Evolutionary conservation across 2,797 vertebrate genomes (phyloP), one percentile per base, ranked within the genome.

Genomic region (Rhodeus uyekii): DNA sequence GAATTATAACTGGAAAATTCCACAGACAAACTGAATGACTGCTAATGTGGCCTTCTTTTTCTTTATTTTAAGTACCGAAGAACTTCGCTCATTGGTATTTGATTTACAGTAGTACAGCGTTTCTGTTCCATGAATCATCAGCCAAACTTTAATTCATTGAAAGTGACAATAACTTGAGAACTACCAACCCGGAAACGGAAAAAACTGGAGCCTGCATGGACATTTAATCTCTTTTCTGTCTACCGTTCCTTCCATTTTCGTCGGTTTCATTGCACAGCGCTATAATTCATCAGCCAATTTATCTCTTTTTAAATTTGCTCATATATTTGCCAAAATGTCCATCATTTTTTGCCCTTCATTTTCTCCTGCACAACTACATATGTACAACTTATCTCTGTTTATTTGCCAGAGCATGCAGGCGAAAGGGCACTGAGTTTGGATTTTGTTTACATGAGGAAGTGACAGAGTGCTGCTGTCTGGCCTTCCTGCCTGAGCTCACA

Each of bases 371-470:
- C 14, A 34, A 72, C 24, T 14, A 8, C 55, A 61, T n/a, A 48
- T 0, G 19, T 29, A n/a, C n/a, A n/a, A n/a, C 65, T 22, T 55
- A 77, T 76, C 29, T 83, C 44, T 76, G 65, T 80, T 74, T 71
- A 65, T 81, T 81, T 75, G 71, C 68, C 32, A 68, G 39, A 27
- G 22, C 24, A 7, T 24, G 58, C 12, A 42, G 67, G 29, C 48
- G 19, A 78, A 50, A 69, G 38, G 44, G 39, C 22, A 77, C 13
- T 79, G 78, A 76, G 85, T 68, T 50, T 82, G 68, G 68, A 68
- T 73, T 44, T 75, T 88, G 83, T 87, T 89, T 87, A 82, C 69
- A 82, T 18, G 72, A 84, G 85, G 82, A 88, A 84, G 80, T 82
- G 48, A 75, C 60, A 9, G 61, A 79, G 64, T 79, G 60, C 65